A percentile compares a stretch with the other conserved stretches of the same genome.
Evolutionary conservation across 2,888 invertebrate species (phyloP).

Genomic region (Lamellibrachia columna): DNA sequence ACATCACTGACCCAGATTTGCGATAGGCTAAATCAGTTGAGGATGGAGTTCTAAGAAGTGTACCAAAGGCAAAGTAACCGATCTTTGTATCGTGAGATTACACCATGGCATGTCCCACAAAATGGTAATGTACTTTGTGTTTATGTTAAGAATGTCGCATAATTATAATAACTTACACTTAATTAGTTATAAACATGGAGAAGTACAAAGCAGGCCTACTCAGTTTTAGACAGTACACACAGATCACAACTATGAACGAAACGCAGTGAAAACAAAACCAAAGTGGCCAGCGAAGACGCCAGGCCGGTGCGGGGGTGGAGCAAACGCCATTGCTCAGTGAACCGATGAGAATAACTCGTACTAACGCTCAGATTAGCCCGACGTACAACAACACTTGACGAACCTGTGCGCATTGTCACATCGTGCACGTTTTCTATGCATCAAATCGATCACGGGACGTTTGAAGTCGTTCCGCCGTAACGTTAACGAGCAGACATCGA

Average conservation of each 20-base stretch:
- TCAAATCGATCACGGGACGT: constrained; percentile 4
- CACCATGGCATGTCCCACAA: no score
- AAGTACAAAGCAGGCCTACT: background rate
- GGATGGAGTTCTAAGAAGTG: no score
- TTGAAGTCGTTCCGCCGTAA: background rate
- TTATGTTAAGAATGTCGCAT: no score
- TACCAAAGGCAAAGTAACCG: no score
- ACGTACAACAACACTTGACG: background rate
- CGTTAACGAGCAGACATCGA: background rate
- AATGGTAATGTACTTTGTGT: no score
- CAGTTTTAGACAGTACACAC: background rate
- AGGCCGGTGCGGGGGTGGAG: background rate
- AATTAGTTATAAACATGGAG: background rate
- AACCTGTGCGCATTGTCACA: constrained; percentile 3
- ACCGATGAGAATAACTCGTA: constrained; percentile 16
- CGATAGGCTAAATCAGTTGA: no score
- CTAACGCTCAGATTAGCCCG: background rate
- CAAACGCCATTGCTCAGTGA: background rate
- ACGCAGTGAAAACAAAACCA: background rate
- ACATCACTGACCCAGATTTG: no score
- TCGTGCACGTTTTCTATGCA: background rate
- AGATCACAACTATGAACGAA: background rate
- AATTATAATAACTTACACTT: background rate
- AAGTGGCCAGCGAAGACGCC: background rate
- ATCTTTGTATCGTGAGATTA: no score